Evolutionary conservation across 2,113 vertebrate genomes (phyloP).

Genomic region (Campylomormyrus tamandua): DNA sequence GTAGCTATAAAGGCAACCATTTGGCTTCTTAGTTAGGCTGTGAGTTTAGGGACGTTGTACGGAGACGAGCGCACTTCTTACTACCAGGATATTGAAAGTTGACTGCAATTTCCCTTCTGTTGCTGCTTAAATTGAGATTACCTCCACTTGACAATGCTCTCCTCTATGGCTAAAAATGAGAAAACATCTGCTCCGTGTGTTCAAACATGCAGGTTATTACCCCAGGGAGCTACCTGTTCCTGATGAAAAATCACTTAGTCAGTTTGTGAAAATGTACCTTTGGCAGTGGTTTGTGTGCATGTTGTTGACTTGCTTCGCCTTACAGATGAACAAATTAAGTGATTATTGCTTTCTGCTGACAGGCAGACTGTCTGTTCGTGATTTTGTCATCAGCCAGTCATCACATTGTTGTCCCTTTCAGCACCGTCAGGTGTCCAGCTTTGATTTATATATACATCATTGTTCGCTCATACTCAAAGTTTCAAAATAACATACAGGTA

Average conservation of each 20-base stretch:
- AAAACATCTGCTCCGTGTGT: slow-evolving; percentile 4
- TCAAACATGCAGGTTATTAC: slow-evolving; percentile 1
- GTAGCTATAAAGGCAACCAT: neutral
- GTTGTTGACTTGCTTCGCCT: neutral
- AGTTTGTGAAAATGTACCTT: neutral
- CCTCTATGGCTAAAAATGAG: neutral
- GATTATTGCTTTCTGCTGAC: slow-evolving; percentile 9
- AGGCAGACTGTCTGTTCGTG: neutral
- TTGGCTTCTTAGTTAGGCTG: neutral
- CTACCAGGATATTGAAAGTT: neutral
- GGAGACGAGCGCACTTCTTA: neutral
- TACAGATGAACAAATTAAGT: neutral
- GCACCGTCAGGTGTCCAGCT: neutral
- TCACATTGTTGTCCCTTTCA: neutral
- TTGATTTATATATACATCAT: slow-evolving; percentile 7
- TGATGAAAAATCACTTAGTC: slow-evolving; percentile 4
- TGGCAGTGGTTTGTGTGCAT: neutral
- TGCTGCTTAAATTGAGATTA: slow-evolving; percentile 10
- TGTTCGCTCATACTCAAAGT: neutral
- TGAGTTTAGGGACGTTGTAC: neutral
- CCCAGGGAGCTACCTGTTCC: neutral
- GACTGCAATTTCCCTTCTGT: slow-evolving; percentile 1
- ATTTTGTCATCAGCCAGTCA: neutral
- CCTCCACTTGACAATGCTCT: slow-evolving; percentile 3
- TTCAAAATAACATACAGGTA: neutral